Base-by-base conservation (phyloP, 2,888 invertebrate species). In the Mactromeris polynyma region DNA sequence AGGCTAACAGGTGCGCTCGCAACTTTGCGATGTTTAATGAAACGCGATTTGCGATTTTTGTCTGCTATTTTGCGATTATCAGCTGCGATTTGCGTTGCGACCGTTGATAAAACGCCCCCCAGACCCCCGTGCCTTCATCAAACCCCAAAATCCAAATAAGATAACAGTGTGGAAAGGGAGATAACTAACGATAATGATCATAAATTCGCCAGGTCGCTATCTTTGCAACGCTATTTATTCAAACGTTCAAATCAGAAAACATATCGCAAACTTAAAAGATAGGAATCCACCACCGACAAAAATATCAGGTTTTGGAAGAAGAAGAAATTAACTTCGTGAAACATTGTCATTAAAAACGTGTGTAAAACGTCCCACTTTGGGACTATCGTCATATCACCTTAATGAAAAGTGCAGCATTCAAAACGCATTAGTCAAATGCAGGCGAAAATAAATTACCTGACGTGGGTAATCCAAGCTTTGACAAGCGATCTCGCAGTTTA, bases 401-500 rank as follows among this genome's bases (percentile, higher is more conserved):
- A 14, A 31, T 17, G 19, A 17, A 26, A 2, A 14, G 4, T 36
- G 31, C 33, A 17, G 73, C 11, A 26, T 19, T 11, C 17, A 11
- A 14, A 73, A 36, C 11, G 19, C 26, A 1, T 14, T 2, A 33
- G 6, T 73, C 17, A 33, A 73, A 4, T 26, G 9, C 26, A 33
- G 7, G 11, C 2, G 19, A 33, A 73, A 19, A 26, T 31, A 36
- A 36, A 54, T 82, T 83, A 93, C 94, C 94, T 87, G 87, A 87
- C 42, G 91, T 91, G 51, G 93, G 81, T 58, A 94, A 81, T 31
- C 90, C 92, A 21, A 93, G 83, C 73, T 89, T 81, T 36, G 92
- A 87, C 9, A 94, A 89, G 51, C 89, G 84, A 31, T 90, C 91
- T 64, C 90, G 91, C 38, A 94, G 87, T 46, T 94, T 93, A 36